Evolutionary conservation across 2,888 invertebrate genomes (phyloP), one percentile per base, ranked within the genome.

Genomic region (Drosophila acutilabella): DNA sequence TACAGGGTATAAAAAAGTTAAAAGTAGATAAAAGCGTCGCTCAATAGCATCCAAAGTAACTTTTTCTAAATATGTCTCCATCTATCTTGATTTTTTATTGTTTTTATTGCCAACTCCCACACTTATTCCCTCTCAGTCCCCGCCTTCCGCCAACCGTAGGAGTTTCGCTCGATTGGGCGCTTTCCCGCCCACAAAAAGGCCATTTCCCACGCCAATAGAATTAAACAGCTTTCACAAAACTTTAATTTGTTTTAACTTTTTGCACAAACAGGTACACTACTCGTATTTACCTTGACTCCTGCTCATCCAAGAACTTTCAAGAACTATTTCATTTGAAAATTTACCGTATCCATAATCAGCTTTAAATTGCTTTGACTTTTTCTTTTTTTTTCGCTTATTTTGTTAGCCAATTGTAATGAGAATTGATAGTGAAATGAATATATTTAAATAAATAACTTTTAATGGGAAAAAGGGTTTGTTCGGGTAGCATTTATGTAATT

Each of bases 161-260:
- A 30, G 30, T 30, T 30, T 7, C 30, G 30, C 30, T 30, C 30
- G 30, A 30, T 2, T 30, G 30, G 8, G 30, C 30, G 30, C 30
- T 30, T 30, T 30, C 2, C 45, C 45, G 7, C 41, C 45, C 20
- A 18, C 5, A 30, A 47, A 2, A 30, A 30, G 30, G 7, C 30
- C 10, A 47, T 44, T 30, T 30, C 42, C 44, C 36, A 42, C 4
- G 13, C 57, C 57, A 58, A 48, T 40, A 40, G 40, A 50, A 59
- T 59, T 59, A 41, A 50, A 59, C 30, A 50, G 58, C 41, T 50
- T 59, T 48, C 6, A 11, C 18, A 48, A 59, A 59, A 59, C 58
- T 59, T 59, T 59, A 48, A 59, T 59, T 59, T 59, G 58, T 41
- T 50, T 59, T 50, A 59, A 59, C 50, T 59, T 59, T 33, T 50